These are phyloP conservation scores for Axis porcinus DNA, from an alignment of 2,113 vertebrate species.

Conservation along the genomic window DNA sequence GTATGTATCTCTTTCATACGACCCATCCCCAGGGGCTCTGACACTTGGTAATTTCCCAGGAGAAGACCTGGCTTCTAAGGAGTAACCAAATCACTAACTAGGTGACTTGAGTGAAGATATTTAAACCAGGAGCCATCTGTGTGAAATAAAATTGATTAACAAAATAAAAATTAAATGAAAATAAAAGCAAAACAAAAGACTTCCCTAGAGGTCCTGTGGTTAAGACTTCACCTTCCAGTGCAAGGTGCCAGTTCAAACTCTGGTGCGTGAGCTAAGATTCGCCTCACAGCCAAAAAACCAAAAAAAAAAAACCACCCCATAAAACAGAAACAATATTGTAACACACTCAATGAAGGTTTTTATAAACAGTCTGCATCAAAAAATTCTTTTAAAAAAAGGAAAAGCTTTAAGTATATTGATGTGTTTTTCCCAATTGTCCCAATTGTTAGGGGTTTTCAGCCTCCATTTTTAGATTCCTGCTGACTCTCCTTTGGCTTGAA, in stretches of 20 bases:
- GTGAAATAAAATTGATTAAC: neutral
- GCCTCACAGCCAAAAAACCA: neutral
- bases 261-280: neutral
- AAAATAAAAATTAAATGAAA: neutral
- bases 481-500: neutral
- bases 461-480: neutral
- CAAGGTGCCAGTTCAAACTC: neutral
- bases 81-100: neutral
- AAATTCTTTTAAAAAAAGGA: neutral
- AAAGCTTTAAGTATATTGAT: neutral
- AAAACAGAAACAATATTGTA: neutral
- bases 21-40: neutral
- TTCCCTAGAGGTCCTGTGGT: neutral
- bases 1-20: neutral
- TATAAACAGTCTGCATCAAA: neutral
- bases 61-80: neutral
- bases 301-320: neutral
- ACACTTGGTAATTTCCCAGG: neutral
- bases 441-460: neutral
- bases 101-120: neutral
- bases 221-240: neutral
- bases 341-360: neutral
- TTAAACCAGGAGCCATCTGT: neutral
- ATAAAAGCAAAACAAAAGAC: neutral
- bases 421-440: neutral